Conservation (phyloP, 2,797 vertebrate genomes). For the Lepilemur ruficaudatus region DNA sequence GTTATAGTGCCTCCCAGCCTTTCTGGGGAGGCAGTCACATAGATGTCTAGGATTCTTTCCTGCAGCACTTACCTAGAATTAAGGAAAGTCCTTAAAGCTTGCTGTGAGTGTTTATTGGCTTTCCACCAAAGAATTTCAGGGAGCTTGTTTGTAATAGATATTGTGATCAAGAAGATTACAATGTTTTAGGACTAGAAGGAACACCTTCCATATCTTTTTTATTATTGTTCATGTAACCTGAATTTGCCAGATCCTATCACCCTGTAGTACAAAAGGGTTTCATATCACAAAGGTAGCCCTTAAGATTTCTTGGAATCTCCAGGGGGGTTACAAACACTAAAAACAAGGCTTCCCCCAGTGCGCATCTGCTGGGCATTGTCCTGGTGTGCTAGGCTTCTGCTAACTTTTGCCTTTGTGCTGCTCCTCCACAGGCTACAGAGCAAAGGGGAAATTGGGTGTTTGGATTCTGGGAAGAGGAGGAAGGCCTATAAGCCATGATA, state of each 20-base stretch:
- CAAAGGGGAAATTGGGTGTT: background rate
- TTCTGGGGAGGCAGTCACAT: background rate
- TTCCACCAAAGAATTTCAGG: background rate
- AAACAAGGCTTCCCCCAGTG: background rate
- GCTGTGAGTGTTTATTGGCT: background rate
- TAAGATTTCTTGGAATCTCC: background rate
- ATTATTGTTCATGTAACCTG: background rate
- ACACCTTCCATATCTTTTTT: background rate
- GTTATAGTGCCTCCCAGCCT: background rate
- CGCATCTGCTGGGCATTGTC: background rate
- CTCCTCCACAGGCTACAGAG: background rate
- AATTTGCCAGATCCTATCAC: background rate
- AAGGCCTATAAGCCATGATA: background rate
- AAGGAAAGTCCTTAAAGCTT: background rate
- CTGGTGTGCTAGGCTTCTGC: background rate
- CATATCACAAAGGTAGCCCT: background rate
- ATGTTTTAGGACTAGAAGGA: background rate
- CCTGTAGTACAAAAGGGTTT: background rate
- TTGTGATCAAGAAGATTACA: background rate
- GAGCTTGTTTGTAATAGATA: background rate
- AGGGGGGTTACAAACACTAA: background rate
- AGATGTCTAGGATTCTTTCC: background rate
- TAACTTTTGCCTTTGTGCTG: background rate
- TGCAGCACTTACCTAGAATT: background rate
- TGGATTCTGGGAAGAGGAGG: background rate